Evolutionary conservation across 1,140 invertebrate species (phyloP), one percentile per base, ranked within the genome.

Genomic region (Drosophila tropicalis): DNA sequence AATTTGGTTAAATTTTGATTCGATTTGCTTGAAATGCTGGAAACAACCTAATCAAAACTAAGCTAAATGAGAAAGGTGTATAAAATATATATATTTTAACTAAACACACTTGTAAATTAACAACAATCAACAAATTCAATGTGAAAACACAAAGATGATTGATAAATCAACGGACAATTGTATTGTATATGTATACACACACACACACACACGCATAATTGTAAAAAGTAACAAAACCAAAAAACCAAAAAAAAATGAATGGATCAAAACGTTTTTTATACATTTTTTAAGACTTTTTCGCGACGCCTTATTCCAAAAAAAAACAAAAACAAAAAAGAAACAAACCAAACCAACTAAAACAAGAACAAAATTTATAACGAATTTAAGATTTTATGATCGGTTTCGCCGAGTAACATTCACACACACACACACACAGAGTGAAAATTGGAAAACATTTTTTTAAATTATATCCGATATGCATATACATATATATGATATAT

Each of bases 81-180:
- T 76, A 76, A 76, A 76, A 76, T 58, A 51, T 76, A 51, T 76
- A 51, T 76, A 61, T 76, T 76, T 76, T 76, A 76, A 63, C 62
- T 72, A 75, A 75, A 75, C 57, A 85, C 68, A 86, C 69, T 79
- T 86, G 83, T 86, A 86, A 86, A 86, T 87, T 87, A 71, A 77
- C 70, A 71, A 77, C n/a, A 22, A 51, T 10, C 44, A 51, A 51
- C 44, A 17, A 51, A 19, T 51, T n/a, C 17, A 51, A 51, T 51
- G 44, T 51, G 44, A 51, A 51, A 51, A 51, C n/a, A 51, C 19
- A 51, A 17, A 22, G 6, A 22, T 3, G 44, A 51, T 51, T 51
- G 44, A 51, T 3, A 22, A 51, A 51, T 51, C 44, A 22, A 22
- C 22, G 17, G 9, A 51, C 17, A 51, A 51, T 22, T 51, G 17